Evolutionary conservation across 2,113 vertebrate genomes (phyloP).

Genomic region (Catagonus wagneri): DNA sequence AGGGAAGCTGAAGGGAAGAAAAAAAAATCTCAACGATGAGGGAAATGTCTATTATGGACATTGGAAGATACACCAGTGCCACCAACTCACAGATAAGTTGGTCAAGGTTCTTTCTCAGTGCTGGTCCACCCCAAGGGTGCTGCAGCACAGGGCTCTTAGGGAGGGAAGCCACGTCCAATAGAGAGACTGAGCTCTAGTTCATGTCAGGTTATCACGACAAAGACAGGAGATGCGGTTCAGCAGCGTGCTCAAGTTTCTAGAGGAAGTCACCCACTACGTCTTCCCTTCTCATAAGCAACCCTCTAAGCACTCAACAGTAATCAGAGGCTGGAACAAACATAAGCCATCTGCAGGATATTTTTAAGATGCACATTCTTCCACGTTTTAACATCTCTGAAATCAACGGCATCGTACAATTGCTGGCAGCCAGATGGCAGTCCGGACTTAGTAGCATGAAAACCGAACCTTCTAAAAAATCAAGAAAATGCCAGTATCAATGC

Average conservation of each 20-base stretch:
- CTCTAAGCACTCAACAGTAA: not conserved
- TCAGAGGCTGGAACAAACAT: not conserved
- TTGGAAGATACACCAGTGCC: not conserved
- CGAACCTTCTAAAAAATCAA: not conserved
- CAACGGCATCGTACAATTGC: not conserved
- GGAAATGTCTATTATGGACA: not conserved
- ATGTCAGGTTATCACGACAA: not conserved
- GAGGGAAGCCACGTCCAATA: not conserved
- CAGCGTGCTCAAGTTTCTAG: not conserved
- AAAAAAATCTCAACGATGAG: not conserved
- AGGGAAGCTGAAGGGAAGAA: not conserved
- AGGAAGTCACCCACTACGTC: not conserved
- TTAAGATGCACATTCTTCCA: not conserved
- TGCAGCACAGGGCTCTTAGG: not conserved
- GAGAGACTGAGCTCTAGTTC: not conserved
- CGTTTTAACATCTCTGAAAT: conserved; percentile 9
- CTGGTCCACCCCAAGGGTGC: not conserved
- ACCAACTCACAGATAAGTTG: not conserved
- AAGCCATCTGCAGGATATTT: not conserved
- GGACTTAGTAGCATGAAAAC: not conserved
- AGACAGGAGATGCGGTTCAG: not conserved
- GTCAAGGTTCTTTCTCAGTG: not conserved
- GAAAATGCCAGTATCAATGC: not conserved
- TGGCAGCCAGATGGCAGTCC: not conserved
- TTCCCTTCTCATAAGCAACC: not conserved